These are phyloP conservation scores for Nixonia krombeini DNA, from an alignment of 1,140 invertebrate genomes.

Conservation along the genomic window DNA sequence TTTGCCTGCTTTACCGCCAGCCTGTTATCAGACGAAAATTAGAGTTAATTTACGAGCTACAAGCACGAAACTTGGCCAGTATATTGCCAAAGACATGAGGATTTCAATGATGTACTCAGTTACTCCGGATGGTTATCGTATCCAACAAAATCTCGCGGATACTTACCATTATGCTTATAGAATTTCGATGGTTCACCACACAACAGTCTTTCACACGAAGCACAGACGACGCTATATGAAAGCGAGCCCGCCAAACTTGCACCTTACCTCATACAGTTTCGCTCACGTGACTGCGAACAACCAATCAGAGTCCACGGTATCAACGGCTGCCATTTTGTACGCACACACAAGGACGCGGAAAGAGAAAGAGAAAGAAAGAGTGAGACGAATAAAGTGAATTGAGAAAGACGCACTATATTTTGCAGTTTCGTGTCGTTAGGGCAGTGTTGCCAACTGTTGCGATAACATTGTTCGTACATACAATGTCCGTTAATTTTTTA, in stretches of 20 bases:
- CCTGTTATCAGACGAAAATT: constrained; percentile 75
- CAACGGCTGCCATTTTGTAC: constrained; percentile 22
- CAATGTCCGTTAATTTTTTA: constrained; percentile 23
- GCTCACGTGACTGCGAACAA: constrained; percentile 51
- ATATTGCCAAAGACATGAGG: constrained; percentile 31
- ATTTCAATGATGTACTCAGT: constrained; percentile 34
- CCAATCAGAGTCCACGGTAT: constrained; percentile 41
- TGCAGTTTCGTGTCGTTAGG: background rate
- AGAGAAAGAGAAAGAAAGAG: too few relatives aligned
- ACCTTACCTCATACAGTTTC: constrained; percentile 56
- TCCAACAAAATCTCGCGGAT: constrained; percentile 68
- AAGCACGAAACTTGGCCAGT: constrained; percentile 67
- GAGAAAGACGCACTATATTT: constrained; percentile 24
- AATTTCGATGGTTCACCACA: constrained; percentile 56
- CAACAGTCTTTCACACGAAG: constrained; percentile 48
- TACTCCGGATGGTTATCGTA: constrained; percentile 55
- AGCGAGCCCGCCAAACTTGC: constrained; percentile 65
- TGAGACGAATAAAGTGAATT: too few relatives aligned
- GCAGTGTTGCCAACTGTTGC: constrained; percentile 16
- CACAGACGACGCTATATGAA: constrained; percentile 52
- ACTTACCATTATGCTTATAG: constrained; percentile 69
- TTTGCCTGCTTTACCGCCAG: constrained; percentile 99
- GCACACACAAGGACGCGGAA: too few relatives aligned
- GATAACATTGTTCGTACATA: too few relatives aligned
- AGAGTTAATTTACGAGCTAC: constrained; percentile 66